These are phyloP conservation scores for Mormyrus iriodes DNA, from an alignment of 2,113 vertebrate species.

Conservation along the genomic window DNA sequence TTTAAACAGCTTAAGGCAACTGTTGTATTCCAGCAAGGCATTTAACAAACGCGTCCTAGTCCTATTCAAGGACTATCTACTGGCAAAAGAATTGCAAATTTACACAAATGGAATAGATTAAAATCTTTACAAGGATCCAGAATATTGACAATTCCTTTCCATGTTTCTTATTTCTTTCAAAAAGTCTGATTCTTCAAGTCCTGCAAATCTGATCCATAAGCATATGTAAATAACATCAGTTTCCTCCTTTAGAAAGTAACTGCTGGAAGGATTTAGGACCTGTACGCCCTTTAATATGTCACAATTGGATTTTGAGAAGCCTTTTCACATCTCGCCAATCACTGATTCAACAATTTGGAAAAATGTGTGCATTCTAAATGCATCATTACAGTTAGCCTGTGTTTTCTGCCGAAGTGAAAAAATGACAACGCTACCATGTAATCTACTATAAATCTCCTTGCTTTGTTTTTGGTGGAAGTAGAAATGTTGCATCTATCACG, in stretches of 20 bases:
- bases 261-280: background rate
- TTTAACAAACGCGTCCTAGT: background rate
- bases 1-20: background rate
- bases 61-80: background rate
- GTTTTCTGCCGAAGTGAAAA: background rate
- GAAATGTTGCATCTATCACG: background rate
- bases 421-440: background rate
- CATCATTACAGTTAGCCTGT: background rate
- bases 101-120: background rate
- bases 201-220: background rate
- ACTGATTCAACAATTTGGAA: background rate
- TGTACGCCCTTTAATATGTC: background rate
- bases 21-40: background rate
- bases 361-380: background rate
- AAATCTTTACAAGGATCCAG: background rate
- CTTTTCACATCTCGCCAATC: background rate
- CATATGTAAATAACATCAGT: background rate
- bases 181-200: background rate
- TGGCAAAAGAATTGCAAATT: background rate
- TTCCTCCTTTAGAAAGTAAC: background rate
- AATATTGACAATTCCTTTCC: background rate
- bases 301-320: background rate
- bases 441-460: background rate
- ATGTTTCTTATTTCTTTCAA: background rate
- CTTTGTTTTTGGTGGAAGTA: background rate